Percentiles rank a stretch among this genome's conserved stretches.
These are phyloP conservation scores for Beroe forskalii DNA, from an alignment of 37 sponge, comb jelly and placozoan species.

Conservation along the genomic window DNA sequence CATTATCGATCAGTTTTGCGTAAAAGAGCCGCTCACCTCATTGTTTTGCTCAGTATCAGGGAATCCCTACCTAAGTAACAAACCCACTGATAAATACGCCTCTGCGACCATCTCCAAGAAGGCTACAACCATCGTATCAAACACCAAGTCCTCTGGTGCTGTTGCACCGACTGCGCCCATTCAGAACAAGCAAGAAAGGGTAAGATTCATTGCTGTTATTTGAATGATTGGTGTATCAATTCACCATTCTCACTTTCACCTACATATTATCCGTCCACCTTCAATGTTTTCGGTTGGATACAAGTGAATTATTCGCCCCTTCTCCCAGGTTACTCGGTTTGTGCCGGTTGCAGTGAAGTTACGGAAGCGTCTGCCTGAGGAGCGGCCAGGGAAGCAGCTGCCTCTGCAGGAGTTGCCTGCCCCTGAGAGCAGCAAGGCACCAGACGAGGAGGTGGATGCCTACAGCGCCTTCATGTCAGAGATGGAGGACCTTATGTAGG, in stretches of 20 bases:
- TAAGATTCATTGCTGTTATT: neutral
- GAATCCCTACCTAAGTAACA: conserved; percentile 1
- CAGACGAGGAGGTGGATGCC: conserved; percentile 76
- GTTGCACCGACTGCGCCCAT: neutral
- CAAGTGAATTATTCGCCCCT: too few species aligned
- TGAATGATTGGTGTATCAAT: neutral
- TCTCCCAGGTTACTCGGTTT: conserved; percentile 8
- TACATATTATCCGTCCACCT: neutral
- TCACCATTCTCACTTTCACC: neutral
- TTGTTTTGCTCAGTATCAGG: conserved; percentile 24
- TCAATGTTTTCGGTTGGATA: too few species aligned
- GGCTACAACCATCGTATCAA: conserved; percentile 5
- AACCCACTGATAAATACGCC: conserved; percentile 3
- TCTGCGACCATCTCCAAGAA: conserved; percentile 58
- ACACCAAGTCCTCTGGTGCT: neutral
- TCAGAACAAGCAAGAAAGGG: conserved; percentile 36
- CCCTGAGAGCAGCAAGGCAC: neutral
- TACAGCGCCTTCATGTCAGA: conserved; percentile 95
- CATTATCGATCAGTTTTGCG: too few species aligned
- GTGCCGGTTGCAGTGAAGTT: conserved; percentile 38
- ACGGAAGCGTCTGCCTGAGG: conserved; percentile 32
- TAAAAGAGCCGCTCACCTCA: too few species aligned
- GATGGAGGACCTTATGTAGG: conserved; percentile 87
- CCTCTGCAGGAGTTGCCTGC: neutral
- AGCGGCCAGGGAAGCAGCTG: neutral